These are phyloP conservation scores for Nysson spinosus DNA, from an alignment of 2,888 invertebrate species.

Conservation along the genomic window DNA sequence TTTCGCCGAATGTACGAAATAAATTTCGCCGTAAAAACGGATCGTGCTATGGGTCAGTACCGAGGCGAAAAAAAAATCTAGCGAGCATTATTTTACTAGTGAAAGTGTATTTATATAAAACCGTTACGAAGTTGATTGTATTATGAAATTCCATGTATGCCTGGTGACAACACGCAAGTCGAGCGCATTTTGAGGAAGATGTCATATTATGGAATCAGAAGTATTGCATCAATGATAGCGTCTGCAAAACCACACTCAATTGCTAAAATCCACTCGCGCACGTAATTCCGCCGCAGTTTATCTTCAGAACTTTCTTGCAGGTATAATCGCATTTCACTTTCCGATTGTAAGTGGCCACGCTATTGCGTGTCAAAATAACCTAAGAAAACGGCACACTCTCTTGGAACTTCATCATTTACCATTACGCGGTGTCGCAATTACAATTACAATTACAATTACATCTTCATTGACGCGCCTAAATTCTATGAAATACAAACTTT, in stretches of 20 bases:
- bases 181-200: no score
- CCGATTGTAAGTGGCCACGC: constrained; percentile 43
- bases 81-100: constrained; percentile 11
- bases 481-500: no score
- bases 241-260: background rate
- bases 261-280: constrained; percentile 16
- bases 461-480: no score
- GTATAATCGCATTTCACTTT: constrained; percentile 63
- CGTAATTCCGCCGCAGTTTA: constrained; percentile 35
- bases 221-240: background rate
- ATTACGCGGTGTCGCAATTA: no score
- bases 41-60: no score
- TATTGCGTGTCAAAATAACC: constrained; percentile 56
- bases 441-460: no score
- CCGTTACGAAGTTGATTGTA: background rate
- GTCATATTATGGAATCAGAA: background rate
- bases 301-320: constrained; percentile 21
- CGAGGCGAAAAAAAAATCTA: no score
- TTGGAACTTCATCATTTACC: no score
- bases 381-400: constrained; percentile 56
- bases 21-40: no score
- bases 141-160: constrained; percentile 3
- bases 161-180: no score
- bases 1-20: no score
- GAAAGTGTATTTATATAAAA: constrained; percentile 2